Evolutionary conservation across 2,113 vertebrate genomes (phyloP).

Genomic region (Struthidea cinerea): DNA sequence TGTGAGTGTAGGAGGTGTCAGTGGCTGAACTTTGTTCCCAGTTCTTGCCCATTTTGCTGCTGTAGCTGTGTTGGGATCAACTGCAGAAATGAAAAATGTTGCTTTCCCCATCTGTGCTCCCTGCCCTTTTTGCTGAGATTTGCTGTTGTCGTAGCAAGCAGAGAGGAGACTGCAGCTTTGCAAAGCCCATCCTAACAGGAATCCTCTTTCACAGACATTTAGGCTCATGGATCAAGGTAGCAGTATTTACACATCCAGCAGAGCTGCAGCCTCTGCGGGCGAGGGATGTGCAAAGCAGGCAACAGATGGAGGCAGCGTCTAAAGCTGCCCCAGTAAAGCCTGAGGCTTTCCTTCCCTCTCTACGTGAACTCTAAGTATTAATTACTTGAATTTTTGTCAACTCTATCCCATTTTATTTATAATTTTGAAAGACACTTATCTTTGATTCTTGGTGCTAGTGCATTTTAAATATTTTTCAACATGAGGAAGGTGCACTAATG

Average conservation of each 20-base stretch:
- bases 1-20: neutral
- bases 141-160: neutral
- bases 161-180: neutral
- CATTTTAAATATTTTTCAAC: neutral
- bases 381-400: neutral
- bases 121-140: neutral
- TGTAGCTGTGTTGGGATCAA: neutral
- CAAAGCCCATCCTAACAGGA: neutral
- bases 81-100: neutral
- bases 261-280: neutral
- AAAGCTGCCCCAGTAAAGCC: neutral
- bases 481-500: neutral
- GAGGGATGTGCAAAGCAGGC: neutral
- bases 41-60: neutral
- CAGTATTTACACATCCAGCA: neutral
- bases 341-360: neutral
- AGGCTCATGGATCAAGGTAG: neutral
- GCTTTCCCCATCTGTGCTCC: neutral
- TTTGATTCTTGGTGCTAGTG: neutral
- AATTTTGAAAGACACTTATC: neutral
- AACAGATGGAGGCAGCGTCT: neutral
- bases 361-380: neutral
- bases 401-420: neutral
- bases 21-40: neutral
- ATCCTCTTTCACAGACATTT: neutral